phyloP scores from a whole-genome alignment of 2,797 vertebrate species.

The Nasua narica region DNA sequence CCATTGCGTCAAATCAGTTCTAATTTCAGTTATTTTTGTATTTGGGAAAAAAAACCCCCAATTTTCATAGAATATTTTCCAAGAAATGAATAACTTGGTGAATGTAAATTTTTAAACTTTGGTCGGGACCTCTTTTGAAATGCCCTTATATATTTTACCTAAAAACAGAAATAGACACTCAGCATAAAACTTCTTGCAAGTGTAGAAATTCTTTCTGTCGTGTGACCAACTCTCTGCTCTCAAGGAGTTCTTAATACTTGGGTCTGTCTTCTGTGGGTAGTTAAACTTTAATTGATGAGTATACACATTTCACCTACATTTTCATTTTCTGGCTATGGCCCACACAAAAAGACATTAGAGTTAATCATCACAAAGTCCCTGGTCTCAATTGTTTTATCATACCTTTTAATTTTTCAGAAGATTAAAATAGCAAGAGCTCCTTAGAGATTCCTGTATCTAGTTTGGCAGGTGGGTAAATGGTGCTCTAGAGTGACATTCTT shows the following conservation, averaged over 20 bases:
- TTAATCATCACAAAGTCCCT: background rate
- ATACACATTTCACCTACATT: background rate
- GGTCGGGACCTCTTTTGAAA: background rate
- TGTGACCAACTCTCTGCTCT: background rate
- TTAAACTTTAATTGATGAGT: conserved; percentile 38
- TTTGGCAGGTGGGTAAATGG: conserved; percentile 1
- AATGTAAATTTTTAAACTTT: background rate
- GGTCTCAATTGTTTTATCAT: conserved; percentile 1
- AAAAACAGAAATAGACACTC: background rate
- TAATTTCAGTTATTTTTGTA: background rate
- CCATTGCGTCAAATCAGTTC: background rate
- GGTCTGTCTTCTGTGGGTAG: background rate
- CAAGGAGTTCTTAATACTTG: background rate
- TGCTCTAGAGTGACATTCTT: conserved; percentile 19
- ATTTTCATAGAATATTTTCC: background rate
- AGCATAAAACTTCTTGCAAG: background rate
- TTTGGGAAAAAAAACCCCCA: background rate
- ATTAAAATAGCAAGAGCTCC: conserved; percentile 53
- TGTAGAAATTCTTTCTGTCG: background rate
- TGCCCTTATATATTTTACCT: background rate
- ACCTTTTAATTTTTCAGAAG: conserved; percentile 53
- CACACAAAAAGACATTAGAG: conserved; percentile 14
- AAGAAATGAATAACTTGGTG: background rate
- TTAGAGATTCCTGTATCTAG: conserved; percentile 17
- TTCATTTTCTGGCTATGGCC: background rate